Base-by-base conservation (phyloP, 2,797 vertebrate genomes). In the Menidia menidia region DNA sequence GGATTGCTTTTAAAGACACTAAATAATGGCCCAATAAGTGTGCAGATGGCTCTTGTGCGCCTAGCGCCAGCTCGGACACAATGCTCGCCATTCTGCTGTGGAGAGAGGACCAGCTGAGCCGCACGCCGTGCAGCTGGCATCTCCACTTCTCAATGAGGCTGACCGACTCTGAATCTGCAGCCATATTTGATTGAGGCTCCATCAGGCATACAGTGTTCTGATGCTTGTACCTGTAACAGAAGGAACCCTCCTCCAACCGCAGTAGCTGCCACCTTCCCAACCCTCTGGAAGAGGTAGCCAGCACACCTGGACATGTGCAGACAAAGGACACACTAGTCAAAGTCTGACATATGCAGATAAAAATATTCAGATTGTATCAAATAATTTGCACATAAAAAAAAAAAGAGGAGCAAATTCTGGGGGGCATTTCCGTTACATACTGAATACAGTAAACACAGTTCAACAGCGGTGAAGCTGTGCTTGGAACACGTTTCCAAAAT, bases 271-370 rank as follows among this genome's bases (percentile, higher is more conserved):
- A 99, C 95, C 88, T 99, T 99, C 77, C 98, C 98, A 71, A 99
- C 97, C 89, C 98, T 98, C 92, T 99, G 98, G 92, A 99, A 99
- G 77, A 99, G 93, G 94, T 98, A 99, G 87, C 98, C 98, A 45
- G 97, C 96, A 95, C 98, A 99, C 97, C 98, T 99, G 69, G 0
- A 64, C 3, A 19, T 18, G 56, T 44, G 12, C 2, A 68, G 30
- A 14, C 35, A 4, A 42, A 6, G 35, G 16, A 43, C 18, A 10
- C 7, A 39, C 10, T 4, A 39, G 10, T 7, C 4, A 39, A 5
- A 39, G 2, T 7, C 35, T 39, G 35, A 39, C 7, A 5, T 25
- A 3, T 50, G 47, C 47, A 50, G 18, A 3, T 19, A n/a, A 50
- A 6, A 50, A 10, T 4, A 47, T 11, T 19, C 47, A 50, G 9